These are phyloP conservation scores for Apteryx owenii DNA, from an alignment of 2,113 vertebrate genomes.

Conservation along the genomic window DNA sequence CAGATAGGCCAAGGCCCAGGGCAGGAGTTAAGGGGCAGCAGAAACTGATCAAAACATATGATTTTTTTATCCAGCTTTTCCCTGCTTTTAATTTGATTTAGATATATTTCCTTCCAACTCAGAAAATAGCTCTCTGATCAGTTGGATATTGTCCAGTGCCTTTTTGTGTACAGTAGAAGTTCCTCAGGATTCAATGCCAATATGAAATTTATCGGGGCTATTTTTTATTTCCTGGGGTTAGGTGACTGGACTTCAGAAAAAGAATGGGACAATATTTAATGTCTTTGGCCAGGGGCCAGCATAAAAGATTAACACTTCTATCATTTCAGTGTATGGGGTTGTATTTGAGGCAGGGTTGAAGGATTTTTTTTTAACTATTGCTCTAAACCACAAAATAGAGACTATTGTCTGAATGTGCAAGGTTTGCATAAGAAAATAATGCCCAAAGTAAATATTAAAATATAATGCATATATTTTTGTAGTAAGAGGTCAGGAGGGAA, in stretches of 20 bases:
- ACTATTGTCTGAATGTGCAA: neutral
- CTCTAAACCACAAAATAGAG: neutral
- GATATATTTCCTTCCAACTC: conserved; percentile 9
- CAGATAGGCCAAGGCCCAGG: neutral
- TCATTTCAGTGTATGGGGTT: neutral
- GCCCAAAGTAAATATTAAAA: neutral
- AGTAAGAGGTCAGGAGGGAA: neutral
- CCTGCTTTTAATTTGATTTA: conserved; percentile 25
- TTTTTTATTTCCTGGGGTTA: conserved; percentile 53
- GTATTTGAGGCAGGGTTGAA: neutral
- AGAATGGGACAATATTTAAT: neutral
- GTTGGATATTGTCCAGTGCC: neutral
- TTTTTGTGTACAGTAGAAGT: neutral
- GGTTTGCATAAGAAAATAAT: neutral
- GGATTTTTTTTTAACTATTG: neutral
- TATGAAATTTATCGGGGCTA: neutral
- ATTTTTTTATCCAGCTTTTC: neutral
- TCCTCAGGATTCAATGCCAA: neutral
- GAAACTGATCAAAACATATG: neutral
- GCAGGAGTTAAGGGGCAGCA: neutral
- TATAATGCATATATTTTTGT: neutral
- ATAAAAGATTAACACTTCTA: conserved; percentile 26
- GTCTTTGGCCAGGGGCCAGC: neutral
- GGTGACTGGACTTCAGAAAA: neutral
- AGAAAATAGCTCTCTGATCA: conserved; percentile 1